phyloP scores from a whole-genome alignment of 1,140 invertebrate species.

The Eumeta japonica region DNA sequence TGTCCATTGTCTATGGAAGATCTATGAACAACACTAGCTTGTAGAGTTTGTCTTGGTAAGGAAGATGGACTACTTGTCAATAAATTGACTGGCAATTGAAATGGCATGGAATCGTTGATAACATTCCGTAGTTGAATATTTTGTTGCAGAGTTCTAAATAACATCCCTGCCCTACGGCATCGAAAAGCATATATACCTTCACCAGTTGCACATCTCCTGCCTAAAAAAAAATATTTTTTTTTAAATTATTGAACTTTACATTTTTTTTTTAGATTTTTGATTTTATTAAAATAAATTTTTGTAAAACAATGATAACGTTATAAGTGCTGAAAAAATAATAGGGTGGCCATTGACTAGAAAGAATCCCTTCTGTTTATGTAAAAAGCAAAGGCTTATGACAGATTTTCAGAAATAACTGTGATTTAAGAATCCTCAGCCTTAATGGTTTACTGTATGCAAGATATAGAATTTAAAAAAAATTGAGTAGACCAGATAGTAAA shows the following conservation, averaged over 20 bases:
- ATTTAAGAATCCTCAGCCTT: too few species aligned
- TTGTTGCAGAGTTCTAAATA: conserved; percentile 89
- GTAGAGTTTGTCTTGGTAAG: conserved; percentile 41
- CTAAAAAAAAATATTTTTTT: conserved; percentile 21
- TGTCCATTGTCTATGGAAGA: conserved; percentile 47
- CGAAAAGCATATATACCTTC: conserved; percentile 94
- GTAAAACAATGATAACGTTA: too few species aligned
- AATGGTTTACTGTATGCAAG: too few species aligned
- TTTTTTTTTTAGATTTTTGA: too few species aligned
- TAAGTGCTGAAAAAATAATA: too few species aligned
- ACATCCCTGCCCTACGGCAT: conserved; percentile 81
- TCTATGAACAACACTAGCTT: conserved; percentile 42
- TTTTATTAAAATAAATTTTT: too few species aligned
- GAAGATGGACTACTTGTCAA: conserved; percentile 38
- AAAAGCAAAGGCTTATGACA: too few species aligned
- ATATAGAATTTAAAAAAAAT: too few species aligned
- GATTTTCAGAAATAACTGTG: too few species aligned
- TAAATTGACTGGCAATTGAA: conserved; percentile 50
- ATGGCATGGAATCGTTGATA: conserved; percentile 60
- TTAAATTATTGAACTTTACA: conserved; percentile 1
- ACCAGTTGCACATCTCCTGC: conserved; percentile 86
- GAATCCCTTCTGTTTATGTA: too few species aligned
- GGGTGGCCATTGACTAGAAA: too few species aligned
- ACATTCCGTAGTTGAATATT: conserved; percentile 70
- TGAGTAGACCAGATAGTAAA: too few species aligned